Conservation (phyloP, 37 sponge, comb jelly and placozoan genomes). For the Ianthella basta region DNA sequence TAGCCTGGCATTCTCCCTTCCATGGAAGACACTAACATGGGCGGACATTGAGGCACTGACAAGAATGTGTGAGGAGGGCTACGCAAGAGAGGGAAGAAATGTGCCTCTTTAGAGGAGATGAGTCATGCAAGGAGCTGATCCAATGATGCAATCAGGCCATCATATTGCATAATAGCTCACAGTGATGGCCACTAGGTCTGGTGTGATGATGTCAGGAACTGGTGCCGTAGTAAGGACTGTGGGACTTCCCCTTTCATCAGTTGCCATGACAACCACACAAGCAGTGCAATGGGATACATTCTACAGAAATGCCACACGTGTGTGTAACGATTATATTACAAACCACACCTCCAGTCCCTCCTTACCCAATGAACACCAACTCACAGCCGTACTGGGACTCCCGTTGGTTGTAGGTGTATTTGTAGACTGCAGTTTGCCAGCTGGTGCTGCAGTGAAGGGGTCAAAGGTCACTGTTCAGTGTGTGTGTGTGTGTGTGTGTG, state of each 20-base stretch:
- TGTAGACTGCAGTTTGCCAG: background rate
- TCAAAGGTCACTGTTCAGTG: background rate
- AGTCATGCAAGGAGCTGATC: background rate
- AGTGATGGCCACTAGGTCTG: slow-evolving; percentile 17
- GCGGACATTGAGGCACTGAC: background rate
- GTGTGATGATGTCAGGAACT: slow-evolving; percentile 4
- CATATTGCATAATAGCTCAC: background rate
- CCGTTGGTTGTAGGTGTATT: background rate
- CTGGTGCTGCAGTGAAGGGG: too few species aligned
- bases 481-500: background rate
- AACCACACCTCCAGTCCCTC: background rate
- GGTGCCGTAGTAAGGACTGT: background rate
- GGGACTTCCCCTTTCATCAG: slow-evolving; percentile 10
- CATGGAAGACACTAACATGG: background rate
- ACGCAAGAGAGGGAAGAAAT: background rate
- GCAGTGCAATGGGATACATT: slow-evolving; percentile 37
- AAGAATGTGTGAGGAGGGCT: slow-evolving; percentile 3
- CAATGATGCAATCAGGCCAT: too few species aligned
- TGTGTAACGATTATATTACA: background rate
- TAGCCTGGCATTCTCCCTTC: background rate
- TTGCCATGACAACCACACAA: slow-evolving; percentile 38
- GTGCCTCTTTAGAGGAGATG: background rate
- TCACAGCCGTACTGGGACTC: slow-evolving; percentile 10
- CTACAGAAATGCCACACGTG: background rate
- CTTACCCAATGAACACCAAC: background rate